phyloP scores from a whole-genome alignment of 2,888 invertebrate genomes.

The Amblyteles armatorius region DNA sequence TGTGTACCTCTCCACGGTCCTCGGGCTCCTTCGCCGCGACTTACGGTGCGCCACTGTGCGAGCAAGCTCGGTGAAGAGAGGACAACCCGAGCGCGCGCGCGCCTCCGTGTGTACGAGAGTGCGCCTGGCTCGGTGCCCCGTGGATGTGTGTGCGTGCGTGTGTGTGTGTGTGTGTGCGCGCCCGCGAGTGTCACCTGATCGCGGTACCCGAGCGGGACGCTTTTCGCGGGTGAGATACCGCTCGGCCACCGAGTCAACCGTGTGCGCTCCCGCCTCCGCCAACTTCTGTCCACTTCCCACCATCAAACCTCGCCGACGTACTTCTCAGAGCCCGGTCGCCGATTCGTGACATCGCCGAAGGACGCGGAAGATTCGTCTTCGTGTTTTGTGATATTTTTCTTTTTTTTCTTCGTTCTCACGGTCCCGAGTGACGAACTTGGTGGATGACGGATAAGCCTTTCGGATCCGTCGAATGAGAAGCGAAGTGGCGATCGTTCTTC shows the following conservation, averaged over 20 bases:
- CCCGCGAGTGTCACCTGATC: conserved; percentile 81
- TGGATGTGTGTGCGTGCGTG: conserved; percentile 55
- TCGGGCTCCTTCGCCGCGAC: conserved; percentile 67
- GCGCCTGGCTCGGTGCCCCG: conserved; percentile 31
- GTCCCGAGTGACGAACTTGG: not conserved
- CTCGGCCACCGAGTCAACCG: conserved; percentile 69
- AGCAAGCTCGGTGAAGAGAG: conserved; percentile 9
- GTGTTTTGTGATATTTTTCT: not conserved
- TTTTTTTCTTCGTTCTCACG: not conserved
- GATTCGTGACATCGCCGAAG: not conserved
- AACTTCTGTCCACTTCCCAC: conserved; percentile 1
- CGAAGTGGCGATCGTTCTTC: not conserved
- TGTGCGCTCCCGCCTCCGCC: conserved; percentile 50
- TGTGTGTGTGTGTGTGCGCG: conserved; percentile 65
- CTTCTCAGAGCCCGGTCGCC: not conserved
- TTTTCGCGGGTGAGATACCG: conserved; percentile 83
- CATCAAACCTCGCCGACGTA: not conserved
- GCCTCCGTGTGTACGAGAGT: conserved; percentile 71
- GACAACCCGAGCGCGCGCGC: conserved; percentile 49
- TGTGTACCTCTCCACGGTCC: conserved; percentile 16
- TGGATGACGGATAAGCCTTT: not conserved
- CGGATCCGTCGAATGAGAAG: not conserved
- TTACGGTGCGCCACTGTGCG: conserved; percentile 50
- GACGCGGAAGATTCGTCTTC: not conserved
- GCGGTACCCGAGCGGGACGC: conserved; percentile 82